phyloP scores from a whole-genome alignment of 2,797 vertebrate genomes.

The Potorous gilbertii region DNA sequence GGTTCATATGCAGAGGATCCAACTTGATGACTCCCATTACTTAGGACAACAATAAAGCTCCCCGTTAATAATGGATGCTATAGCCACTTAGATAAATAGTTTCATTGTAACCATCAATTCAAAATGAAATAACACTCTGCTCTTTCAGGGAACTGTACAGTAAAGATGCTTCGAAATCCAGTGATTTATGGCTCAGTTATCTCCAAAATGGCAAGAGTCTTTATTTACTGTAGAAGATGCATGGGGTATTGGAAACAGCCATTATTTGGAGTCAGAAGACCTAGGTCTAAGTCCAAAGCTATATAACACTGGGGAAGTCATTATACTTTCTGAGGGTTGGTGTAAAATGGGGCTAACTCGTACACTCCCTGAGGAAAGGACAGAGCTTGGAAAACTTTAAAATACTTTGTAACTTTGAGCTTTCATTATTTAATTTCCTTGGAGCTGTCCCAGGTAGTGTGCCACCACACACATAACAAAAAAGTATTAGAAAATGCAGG shows the following conservation, averaged over 20 bases:
- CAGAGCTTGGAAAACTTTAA: neutral
- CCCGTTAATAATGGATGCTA: constrained; percentile 58
- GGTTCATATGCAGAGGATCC: neutral
- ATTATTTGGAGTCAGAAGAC: neutral
- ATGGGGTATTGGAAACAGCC: neutral
- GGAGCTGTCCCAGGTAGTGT: constrained; percentile 23
- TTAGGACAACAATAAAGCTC: constrained; percentile 45
- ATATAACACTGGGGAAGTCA: neutral
- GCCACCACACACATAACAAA: neutral
- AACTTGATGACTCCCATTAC: neutral
- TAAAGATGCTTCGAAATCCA: constrained; percentile 64
- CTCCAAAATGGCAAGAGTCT: constrained; percentile 58
- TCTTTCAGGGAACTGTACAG: constrained; percentile 69
- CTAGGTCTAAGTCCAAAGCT: neutral
- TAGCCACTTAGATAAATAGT: constrained; percentile 65
- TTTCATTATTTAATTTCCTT: constrained; percentile 33
- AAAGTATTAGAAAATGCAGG: neutral
- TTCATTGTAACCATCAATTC: constrained; percentile 67
- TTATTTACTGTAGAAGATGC: constrained; percentile 13
- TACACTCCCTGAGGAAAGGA: neutral
- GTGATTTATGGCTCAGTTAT: constrained; percentile 65
- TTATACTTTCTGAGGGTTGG: neutral
- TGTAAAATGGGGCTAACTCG: neutral
- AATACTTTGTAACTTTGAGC: neutral
- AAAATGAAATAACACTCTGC: constrained; percentile 58